Percentiles rank a stretch among this genome's conserved stretches.
These are phyloP conservation scores for Parazoanthus swiftii DNA, from an alignment of 92 coral and sea anemone species.

Conservation along the genomic window DNA sequence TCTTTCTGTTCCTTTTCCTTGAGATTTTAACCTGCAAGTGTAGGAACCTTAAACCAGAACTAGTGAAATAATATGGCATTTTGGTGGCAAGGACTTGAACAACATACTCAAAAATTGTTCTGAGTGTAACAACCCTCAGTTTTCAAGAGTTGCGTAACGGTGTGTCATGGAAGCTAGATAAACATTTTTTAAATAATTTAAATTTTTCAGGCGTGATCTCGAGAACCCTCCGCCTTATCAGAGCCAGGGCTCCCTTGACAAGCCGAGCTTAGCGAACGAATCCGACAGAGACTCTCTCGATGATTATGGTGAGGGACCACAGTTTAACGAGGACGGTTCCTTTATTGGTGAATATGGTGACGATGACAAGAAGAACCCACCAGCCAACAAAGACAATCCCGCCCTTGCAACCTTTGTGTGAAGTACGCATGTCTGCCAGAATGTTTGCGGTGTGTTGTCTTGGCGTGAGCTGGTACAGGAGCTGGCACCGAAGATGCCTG, in stretches of 20 bases:
- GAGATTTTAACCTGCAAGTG: no score
- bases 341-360: constrained; percentile 84
- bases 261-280: constrained; percentile 47
- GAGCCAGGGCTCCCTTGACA: constrained; percentile 73
- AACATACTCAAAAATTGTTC: no score
- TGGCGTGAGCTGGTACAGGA: no score
- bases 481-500: no score
- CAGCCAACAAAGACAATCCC: constrained; percentile 67
- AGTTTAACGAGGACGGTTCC: constrained; percentile 91
- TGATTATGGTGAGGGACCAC: constrained; percentile 88
- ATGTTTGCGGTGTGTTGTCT: no score
- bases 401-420: constrained; percentile 82
- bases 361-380: constrained; percentile 60
- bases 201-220: constrained; percentile 12
- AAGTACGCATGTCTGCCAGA: not conserved
- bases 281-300: constrained; percentile 84
- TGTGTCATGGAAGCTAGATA: not conserved
- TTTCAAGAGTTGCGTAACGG: not conserved
- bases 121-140: no score
- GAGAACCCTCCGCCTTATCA: constrained; percentile 83
- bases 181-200: not conserved
- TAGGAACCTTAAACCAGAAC: no score
- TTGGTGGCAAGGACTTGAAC: no score
- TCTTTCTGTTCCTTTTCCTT: no score
- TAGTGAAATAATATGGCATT: no score